These are phyloP conservation scores for Brachionus paranguensis DNA, from an alignment of 1,140 invertebrate genomes.

Conservation along the genomic window DNA sequence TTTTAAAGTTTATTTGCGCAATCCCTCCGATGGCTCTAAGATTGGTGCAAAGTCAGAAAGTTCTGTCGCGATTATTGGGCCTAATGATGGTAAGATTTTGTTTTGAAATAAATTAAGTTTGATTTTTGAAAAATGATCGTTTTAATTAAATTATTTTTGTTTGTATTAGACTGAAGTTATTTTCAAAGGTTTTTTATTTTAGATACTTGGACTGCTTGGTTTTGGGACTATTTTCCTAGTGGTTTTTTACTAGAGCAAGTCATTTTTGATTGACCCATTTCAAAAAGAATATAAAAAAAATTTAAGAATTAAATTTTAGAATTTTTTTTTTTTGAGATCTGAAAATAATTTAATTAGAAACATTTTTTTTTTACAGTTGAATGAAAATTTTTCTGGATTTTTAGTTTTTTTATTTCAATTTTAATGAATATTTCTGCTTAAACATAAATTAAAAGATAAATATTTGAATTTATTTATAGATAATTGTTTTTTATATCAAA, in stretches of 20 bases:
- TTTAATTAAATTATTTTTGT: background rate
- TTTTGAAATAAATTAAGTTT: too few relatives aligned
- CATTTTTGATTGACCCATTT: background rate
- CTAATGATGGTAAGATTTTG: conserved; percentile 11
- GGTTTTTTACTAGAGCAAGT: background rate
- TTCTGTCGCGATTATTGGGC: background rate
- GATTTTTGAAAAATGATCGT: background rate
- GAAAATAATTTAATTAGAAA: too few relatives aligned
- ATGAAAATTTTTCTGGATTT: too few relatives aligned
- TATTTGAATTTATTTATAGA: too few relatives aligned
- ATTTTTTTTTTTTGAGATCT: too few relatives aligned
- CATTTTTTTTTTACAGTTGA: too few relatives aligned
- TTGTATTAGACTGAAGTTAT: background rate
- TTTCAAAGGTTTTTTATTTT: background rate
- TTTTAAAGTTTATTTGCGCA: background rate
- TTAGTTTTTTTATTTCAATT: too few relatives aligned
- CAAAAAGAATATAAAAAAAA: background rate
- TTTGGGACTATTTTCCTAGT: background rate
- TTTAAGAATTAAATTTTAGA: background rate
- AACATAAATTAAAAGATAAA: too few relatives aligned
- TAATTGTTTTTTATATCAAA: too few relatives aligned
- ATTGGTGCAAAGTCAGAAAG: background rate
- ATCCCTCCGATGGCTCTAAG: background rate
- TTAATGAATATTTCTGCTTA: too few relatives aligned
- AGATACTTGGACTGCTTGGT: background rate